Conservation (phyloP, 1,140 invertebrate genomes). For the Scaptomyza montana region DNA sequence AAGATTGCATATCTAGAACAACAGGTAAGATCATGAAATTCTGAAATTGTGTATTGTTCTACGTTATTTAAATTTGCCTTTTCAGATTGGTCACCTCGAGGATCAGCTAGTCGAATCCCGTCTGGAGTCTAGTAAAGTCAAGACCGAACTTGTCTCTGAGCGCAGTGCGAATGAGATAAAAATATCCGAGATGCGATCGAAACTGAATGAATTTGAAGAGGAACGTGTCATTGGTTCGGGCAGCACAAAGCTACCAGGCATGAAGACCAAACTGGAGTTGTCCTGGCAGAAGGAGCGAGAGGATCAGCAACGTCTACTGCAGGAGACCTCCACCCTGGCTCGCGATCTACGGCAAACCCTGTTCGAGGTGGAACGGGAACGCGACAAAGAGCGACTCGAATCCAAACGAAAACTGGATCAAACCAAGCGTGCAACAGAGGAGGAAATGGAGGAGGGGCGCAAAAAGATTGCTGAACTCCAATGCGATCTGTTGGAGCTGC, state of each 20-base stretch:
- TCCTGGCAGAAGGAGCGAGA: conserved; percentile 98
- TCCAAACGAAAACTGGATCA: conserved; percentile 93
- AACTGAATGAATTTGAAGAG: conserved; percentile 96
- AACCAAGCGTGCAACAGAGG: conserved; percentile 91
- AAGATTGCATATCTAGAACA: conserved; percentile 90
- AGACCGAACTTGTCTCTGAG: conserved; percentile 95
- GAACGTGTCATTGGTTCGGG: conserved; percentile 91
- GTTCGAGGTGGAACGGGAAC: conserved; percentile 94
- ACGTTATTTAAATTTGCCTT: neutral
- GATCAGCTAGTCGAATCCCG: conserved; percentile 94
- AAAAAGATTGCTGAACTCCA: conserved; percentile 92
- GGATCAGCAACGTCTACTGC: conserved; percentile 94
- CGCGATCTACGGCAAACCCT: conserved; percentile 94
- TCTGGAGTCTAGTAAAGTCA: conserved; percentile 92
- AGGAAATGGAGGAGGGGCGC: conserved; percentile 94
- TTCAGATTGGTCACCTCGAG: conserved; percentile 90
- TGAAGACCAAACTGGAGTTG: conserved; percentile 94
- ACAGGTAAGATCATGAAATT: conserved; percentile 84
- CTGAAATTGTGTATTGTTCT: no score
- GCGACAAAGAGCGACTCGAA: conserved; percentile 94
- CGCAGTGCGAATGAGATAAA: conserved; percentile 94
- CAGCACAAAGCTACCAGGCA: conserved; percentile 92
- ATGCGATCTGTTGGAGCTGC: conserved; percentile 93
- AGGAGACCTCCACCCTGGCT: conserved; percentile 95
- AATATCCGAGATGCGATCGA: conserved; percentile 94